These are phyloP conservation scores for Enteromius unitaeniatus DNA, from an alignment of 2,797 vertebrate species.

Conservation along the genomic window DNA sequence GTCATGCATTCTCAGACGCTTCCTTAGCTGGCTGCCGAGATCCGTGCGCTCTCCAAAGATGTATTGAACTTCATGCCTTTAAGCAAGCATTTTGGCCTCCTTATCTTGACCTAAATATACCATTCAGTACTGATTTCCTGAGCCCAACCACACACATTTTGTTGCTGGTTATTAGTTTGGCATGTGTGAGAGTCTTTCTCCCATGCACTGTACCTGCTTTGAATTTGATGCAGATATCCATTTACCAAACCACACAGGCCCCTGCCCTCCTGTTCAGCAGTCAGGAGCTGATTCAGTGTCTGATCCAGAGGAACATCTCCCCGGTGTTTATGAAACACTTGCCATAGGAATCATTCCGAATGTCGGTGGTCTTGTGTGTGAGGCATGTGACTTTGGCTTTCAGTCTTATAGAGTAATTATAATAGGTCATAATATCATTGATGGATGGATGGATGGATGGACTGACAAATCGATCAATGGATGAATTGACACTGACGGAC, in stretches of 20 bases:
- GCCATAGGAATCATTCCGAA: constrained; percentile 34
- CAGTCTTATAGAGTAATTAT: neutral
- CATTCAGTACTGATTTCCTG: constrained; percentile 64
- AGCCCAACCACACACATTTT: constrained; percentile 59
- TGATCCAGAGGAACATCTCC: constrained; percentile 68
- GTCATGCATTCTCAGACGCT: constrained; percentile 40
- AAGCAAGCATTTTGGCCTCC: constrained; percentile 45
- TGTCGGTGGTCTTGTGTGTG: constrained; percentile 30
- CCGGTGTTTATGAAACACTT: constrained; percentile 53
- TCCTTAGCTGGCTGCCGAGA: constrained; percentile 39
- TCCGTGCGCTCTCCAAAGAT: constrained; percentile 47
- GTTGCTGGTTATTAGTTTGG: constrained; percentile 62
- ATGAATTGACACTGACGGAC: no score
- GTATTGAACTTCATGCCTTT: constrained; percentile 54
- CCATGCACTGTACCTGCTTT: constrained; percentile 65
- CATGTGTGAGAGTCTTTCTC: constrained; percentile 54
- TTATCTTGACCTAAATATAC: constrained; percentile 59
- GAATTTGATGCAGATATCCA: constrained; percentile 69
- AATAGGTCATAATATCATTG: neutral
- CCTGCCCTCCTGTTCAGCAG: constrained; percentile 55
- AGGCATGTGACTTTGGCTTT: constrained; percentile 27
- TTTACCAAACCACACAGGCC: constrained; percentile 70
- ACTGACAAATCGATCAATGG: no score
- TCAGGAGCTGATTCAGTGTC: constrained; percentile 62
- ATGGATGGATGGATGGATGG: no score